phyloP scores from a whole-genome alignment of 2,113 vertebrate species.

The Vireo altiloquus region DNA sequence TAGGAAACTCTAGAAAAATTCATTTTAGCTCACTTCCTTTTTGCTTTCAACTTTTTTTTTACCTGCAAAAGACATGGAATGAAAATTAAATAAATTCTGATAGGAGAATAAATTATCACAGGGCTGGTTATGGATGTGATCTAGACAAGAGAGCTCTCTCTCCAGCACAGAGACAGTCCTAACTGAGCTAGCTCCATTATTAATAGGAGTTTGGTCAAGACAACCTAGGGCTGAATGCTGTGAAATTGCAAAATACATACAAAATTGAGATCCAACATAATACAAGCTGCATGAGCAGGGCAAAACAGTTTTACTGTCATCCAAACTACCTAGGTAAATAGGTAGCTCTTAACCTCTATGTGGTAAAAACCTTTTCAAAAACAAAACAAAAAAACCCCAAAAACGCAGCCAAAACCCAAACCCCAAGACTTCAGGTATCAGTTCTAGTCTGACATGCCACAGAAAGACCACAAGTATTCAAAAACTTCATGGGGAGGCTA shows the following conservation, averaged over 20 bases:
- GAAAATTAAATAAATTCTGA: background rate
- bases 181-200: background rate
- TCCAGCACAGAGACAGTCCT: background rate
- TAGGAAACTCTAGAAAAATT: background rate
- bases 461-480: background rate
- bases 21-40: background rate
- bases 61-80: background rate
- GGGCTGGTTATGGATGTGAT: background rate
- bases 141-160: background rate
- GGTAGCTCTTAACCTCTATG: background rate
- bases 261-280: background rate
- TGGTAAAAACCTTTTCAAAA: background rate
- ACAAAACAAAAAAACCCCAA: background rate
- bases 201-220: background rate
- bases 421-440: background rate
- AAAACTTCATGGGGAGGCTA: background rate
- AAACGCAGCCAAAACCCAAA: background rate
- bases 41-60: background rate
- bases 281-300: background rate
- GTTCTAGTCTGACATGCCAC: background rate
- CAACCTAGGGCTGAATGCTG: background rate
- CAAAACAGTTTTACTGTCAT: background rate
- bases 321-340: background rate
- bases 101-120: background rate
- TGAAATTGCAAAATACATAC: background rate